Evolutionary conservation across 2,888 invertebrate genomes (phyloP), one percentile per base, ranked within the genome.

Genomic region (Encarsia formosa): DNA sequence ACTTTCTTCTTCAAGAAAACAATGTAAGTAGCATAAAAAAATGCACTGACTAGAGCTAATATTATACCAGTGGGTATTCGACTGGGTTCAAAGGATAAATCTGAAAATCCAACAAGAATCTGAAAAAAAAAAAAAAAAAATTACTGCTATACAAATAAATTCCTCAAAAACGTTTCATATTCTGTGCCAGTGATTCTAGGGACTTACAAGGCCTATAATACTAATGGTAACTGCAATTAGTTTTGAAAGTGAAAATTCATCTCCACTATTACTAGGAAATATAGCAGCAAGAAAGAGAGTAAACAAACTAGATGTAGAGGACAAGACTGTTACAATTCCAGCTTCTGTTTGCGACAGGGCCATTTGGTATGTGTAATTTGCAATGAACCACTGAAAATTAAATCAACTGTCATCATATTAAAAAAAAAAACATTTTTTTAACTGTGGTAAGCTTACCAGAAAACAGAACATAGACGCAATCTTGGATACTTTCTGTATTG

Each of bases 331-430:
- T 35, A 96, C 92, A 52, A 94, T 83, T 49, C 90, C 88, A 13
- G 92, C 83, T 67, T 90, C 85, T 4, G 91, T 87, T 76, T 88
- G 83, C 46, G 86, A 81, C 57, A 96, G 77, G 43, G 95, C 91
- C 67, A 92, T 79, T 74, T 96, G 94, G 76, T 91, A 94, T 50
- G 91, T 83, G 72, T 94, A 93, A 77, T 94, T 95, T 51, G 93
- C 93, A 66, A 88, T 75, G 77, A 98, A 95, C 94, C 96, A 97
- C 91, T 95, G 77, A 82, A 83, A 63, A 59, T 29, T 13, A 18
- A 16, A 42, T 22, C 16, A 29, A 38, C 8, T 42, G 15, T 24
- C n/a, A 5, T 39, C 11, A 39, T 20, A 8, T 20, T 40, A 2
- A 24, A 29, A n/a, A 40, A 40, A 24, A 24, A 16, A 4, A 19